Evolutionary conservation across 2,888 invertebrate species (phyloP).

Genomic region (Caprella mutica): DNA sequence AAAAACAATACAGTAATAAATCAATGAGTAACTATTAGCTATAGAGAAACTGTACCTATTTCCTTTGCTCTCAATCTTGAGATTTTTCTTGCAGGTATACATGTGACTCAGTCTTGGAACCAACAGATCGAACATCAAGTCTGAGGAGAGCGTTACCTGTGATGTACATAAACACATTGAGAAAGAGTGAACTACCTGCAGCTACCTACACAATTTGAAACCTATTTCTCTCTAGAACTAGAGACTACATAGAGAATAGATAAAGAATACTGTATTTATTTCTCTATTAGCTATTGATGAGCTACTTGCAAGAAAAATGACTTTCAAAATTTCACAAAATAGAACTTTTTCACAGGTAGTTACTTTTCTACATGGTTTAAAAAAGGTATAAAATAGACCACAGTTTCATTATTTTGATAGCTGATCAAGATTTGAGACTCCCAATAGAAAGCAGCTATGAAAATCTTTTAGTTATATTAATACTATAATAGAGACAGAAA

Average conservation of each 20-base stretch:
- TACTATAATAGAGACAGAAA: too few species aligned
- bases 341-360: too few species aligned
- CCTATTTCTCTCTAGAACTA: background rate
- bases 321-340: too few species aligned
- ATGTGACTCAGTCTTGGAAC: conserved; percentile 79
- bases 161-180: conserved; percentile 54
- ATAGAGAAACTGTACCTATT: conserved; percentile 44
- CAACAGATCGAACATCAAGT: conserved; percentile 76
- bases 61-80: conserved; percentile 56
- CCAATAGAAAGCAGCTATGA: too few species aligned
- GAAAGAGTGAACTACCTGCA: too few species aligned
- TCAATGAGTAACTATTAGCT: too few species aligned
- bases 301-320: too few species aligned
- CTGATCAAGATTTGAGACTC: too few species aligned
- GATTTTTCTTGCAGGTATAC: conserved; percentile 69
- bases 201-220: background rate
- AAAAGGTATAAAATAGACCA: too few species aligned
- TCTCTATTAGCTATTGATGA: background rate
- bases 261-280: background rate
- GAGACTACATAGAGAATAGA: background rate
- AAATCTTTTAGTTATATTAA: background rate
- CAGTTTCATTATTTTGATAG: too few species aligned
- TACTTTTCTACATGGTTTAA: too few species aligned
- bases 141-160: conserved; percentile 76
- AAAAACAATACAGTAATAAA: too few species aligned